phyloP scores from a whole-genome alignment of 2,113 vertebrate genomes.

The Actenoides hombroni region DNA sequence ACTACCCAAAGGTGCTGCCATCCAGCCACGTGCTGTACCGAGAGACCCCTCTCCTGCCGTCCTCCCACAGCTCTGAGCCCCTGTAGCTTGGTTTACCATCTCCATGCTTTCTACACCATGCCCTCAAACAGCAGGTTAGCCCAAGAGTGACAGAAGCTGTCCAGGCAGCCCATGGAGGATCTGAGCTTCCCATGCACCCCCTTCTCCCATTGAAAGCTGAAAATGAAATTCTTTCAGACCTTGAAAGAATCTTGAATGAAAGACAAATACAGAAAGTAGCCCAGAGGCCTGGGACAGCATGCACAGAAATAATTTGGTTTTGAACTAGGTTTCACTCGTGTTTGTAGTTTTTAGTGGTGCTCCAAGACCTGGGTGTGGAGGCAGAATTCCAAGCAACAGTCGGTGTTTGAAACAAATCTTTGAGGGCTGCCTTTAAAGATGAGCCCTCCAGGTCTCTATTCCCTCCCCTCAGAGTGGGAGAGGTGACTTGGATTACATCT shows the following conservation, averaged over 20 bases:
- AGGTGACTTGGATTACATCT: background rate
- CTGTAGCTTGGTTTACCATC: background rate
- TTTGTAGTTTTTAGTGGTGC: background rate
- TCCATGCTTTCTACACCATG: background rate
- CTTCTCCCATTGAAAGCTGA: background rate
- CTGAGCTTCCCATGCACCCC: accelerated
- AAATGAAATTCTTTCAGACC: background rate
- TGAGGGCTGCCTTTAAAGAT: background rate
- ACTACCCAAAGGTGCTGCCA: background rate
- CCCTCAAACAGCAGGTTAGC: background rate
- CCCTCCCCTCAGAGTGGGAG: background rate
- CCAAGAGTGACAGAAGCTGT: background rate
- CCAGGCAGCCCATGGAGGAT: background rate
- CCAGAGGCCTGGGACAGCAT: background rate
- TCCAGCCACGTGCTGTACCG: background rate
- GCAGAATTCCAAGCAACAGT: background rate
- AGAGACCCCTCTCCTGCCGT: background rate
- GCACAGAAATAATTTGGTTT: background rate
- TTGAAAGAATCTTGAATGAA: background rate
- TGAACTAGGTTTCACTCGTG: background rate
- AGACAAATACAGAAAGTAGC: background rate
- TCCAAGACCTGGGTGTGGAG: background rate
- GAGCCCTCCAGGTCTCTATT: background rate
- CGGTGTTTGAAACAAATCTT: background rate
- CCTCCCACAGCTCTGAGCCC: background rate